These are phyloP conservation scores for Tinea semifulvella DNA, from an alignment of 2,888 invertebrate genomes.

Conservation along the genomic window DNA sequence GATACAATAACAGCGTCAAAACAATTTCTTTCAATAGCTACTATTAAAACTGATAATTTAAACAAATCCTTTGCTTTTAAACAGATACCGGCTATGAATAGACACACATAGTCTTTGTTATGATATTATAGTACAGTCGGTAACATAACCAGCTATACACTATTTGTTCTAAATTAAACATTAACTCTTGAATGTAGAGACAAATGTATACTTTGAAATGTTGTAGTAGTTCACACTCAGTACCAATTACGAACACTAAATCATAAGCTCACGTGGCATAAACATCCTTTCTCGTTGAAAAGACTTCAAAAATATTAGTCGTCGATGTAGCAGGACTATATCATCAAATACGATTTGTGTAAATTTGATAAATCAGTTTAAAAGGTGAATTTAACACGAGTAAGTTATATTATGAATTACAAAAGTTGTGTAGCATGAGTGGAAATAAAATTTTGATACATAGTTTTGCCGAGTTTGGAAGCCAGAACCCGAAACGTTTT, in stretches of 20 bases:
- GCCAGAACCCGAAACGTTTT: too few species aligned
- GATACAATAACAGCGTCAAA: not conserved
- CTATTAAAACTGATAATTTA: slow-evolving; percentile 7
- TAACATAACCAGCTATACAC: too few species aligned
- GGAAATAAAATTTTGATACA: too few species aligned
- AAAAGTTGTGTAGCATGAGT: too few species aligned
- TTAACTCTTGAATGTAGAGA: too few species aligned
- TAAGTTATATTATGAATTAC: too few species aligned
- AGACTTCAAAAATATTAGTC: slow-evolving; percentile 26
- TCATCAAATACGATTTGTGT: too few species aligned
- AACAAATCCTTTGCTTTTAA: slow-evolving; percentile 4
- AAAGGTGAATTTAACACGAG: too few species aligned
- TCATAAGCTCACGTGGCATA: slow-evolving; percentile 58
- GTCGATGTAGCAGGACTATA: not conserved
- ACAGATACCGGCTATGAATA: slow-evolving; percentile 10
- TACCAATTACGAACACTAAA: slow-evolving; percentile 61
- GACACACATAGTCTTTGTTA: slow-evolving; percentile 44
- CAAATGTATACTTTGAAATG: too few species aligned
- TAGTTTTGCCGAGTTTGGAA: too few species aligned
- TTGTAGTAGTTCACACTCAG: slow-evolving; percentile 60
- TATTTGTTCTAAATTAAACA: too few species aligned
- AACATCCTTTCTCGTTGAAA: slow-evolving; percentile 45
- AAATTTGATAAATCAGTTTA: too few species aligned
- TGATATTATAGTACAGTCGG: slow-evolving; percentile 54
- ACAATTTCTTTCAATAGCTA: slow-evolving; percentile 3